phyloP scores from a whole-genome alignment of 2,113 vertebrate species.

The Tachycineta bicolor region DNA sequence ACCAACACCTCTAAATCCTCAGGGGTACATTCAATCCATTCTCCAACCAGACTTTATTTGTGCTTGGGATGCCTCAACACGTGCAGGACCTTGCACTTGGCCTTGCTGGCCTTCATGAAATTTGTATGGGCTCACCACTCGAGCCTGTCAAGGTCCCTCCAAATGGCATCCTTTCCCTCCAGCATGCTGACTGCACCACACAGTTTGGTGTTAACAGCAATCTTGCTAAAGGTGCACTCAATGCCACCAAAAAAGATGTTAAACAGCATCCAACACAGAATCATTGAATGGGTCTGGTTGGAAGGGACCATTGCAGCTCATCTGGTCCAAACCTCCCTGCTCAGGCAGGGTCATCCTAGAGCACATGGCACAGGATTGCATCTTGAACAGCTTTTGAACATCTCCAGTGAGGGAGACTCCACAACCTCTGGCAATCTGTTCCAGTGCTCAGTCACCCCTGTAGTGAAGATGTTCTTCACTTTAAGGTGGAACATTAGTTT shows the following conservation, averaged over 20 bases:
- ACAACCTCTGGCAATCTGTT: background rate
- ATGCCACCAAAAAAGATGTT: background rate
- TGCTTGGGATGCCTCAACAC: background rate
- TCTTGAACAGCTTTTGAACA: background rate
- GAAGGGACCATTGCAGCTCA: background rate
- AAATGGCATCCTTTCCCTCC: background rate
- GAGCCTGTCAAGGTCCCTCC: background rate
- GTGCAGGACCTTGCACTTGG: background rate
- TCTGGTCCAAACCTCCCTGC: background rate
- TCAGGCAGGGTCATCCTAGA: background rate
- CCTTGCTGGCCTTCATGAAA: background rate
- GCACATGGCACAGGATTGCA: background rate
- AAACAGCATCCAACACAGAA: background rate
- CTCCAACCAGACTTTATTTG: background rate
- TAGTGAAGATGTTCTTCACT: background rate
- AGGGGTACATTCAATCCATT: background rate
- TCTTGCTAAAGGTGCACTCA: background rate
- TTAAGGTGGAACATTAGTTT: background rate
- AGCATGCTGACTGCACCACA: accelerated
- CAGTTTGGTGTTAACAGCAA: background rate
- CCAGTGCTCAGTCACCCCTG: background rate
- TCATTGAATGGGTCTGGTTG: background rate
- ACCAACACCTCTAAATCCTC: background rate
- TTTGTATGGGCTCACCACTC: background rate
- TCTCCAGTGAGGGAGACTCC: background rate